Evolutionary conservation across 2,113 vertebrate genomes (phyloP), one percentile per base, ranked within the genome.

Genomic region (Callospermophilus lateralis): DNA sequence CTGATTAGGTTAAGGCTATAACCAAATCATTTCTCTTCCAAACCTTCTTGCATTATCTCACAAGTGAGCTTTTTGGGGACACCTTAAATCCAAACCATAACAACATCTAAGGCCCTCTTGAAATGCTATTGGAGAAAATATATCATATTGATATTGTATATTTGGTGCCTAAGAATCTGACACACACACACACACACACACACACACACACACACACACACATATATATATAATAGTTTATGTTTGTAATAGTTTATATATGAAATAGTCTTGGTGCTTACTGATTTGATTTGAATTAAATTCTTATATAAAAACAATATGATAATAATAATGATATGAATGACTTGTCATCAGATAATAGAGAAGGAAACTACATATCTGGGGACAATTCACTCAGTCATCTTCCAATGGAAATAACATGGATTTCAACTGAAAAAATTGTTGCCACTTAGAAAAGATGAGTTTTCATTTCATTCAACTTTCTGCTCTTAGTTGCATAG

Each of bases 401-500:
- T 32, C 51, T 16, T 8, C 65, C 67, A 72, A 30, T 45, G 79
- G 77, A 93, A 85, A 80, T 68, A 73, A 84, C n/a, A 13, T 51
- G 30, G 22, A 30, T 58, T 94, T 28, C 42, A n/a, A 83, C 6
- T 74, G 15, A 37, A 84, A 37, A 84, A 74, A 92, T 74, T 42
- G 26, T 48, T 89, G 72, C 48, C 74, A 73, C 45, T 80, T 73
- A 61, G 17, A 78, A 79, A 63, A 77, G 9, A 81, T 68, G 63
- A 30, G 13, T 74, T 65, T 81, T 74, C 4, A 30, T 79, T 91
- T 91, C 72, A 90, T 86, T 89, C 51, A 63, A 39, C 77, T 92
- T 90, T 85, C 20, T n/a, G 45, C 26, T 70, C 84, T 67, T 65
- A 97, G 61, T 51, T 79, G 74, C 83, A 79, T 34, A 88, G 65